Conservation (phyloP, 2,113 vertebrate genomes). For the Tyrannus savana region DNA sequence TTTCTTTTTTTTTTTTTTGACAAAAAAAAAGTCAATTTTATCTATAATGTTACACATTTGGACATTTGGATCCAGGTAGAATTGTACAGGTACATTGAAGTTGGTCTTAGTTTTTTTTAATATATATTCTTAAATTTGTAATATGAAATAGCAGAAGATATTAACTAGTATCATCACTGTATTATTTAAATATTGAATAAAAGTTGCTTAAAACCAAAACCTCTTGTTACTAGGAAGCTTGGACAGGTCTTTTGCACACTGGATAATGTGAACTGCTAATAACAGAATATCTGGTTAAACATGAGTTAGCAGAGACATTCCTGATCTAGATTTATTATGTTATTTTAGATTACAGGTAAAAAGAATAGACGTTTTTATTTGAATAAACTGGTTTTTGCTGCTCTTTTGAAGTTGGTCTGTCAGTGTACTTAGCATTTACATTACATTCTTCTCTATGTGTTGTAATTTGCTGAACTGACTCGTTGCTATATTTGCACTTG, state of each 20-base stretch:
- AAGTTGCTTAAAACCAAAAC: constrained; percentile 51
- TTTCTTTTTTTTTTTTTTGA: not conserved
- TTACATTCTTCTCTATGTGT: constrained; percentile 50
- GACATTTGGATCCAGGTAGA: not conserved
- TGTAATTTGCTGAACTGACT: constrained; percentile 74
- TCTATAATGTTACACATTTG: not conserved
- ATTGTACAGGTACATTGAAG: not conserved
- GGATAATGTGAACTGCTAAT: not conserved
- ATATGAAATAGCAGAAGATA: not conserved
- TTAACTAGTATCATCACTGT: constrained; percentile 9
- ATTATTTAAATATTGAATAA: constrained; percentile 39
- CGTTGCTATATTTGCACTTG: constrained; percentile 73
- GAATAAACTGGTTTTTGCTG: constrained; percentile 49
- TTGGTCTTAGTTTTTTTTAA: constrained; percentile 24
- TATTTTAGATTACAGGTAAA: constrained; percentile 44
- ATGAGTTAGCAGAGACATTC: constrained; percentile 31
- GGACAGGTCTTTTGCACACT: not conserved
- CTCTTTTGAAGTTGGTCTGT: constrained; percentile 43
- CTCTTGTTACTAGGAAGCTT: not conserved
- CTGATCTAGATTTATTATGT: not conserved
- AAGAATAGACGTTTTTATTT: not conserved
- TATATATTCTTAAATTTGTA: constrained; percentile 33
- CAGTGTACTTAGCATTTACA: constrained; percentile 61
- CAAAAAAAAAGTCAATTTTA: not conserved
- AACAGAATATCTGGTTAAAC: not conserved